Evolutionary conservation across 2,888 invertebrate species (phyloP), one percentile per base, ranked within the genome.

Genomic region (Aplocera efformata): DNA sequence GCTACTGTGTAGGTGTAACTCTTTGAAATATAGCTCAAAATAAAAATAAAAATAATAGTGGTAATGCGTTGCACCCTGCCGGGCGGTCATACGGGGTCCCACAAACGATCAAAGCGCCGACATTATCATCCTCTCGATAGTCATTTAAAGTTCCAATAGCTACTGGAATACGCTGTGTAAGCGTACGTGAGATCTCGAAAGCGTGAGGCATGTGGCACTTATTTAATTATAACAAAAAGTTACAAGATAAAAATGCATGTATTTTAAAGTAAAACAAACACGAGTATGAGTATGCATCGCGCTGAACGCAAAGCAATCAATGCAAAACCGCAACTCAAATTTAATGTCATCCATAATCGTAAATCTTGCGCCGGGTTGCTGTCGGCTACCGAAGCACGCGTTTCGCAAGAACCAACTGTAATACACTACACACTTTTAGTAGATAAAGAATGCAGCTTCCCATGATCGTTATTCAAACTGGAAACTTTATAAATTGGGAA

Each of bases 401-500:
- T 49, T 51, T 50, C 37, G 42, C 47, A 49, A 53, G 28, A 42
- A 36, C 27, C 35, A 42, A 47, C 24, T 10, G 24, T 41, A 39
- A 46, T 48, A 46, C 45, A 47, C 42, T 50, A 48, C 32, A 32
- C 45, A 38, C 26, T 20, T 23, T 25, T 37, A 23, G 29, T 38
- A 47, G 31, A 48, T 40, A 23, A 48, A 33, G 22, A 37, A 37
- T 24, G 25, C 7, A 38, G 37, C 59, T 85, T 86, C 85, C 76
- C 86, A 85, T 73, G 83, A 58, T 66, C 69, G 72, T 80, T 76
- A 80, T 79, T 79, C 66, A 78, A 81, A 79, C 67, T 58, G 48
- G 64, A 67, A 77, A 78, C 75, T 64, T 67, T 70, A 78, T 81
- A 84, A 85, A 83, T 83, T 64, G 65, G 65, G 60, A 64, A 66